phyloP scores from a whole-genome alignment of 2,888 invertebrate species.

The Patella caerulea region DNA sequence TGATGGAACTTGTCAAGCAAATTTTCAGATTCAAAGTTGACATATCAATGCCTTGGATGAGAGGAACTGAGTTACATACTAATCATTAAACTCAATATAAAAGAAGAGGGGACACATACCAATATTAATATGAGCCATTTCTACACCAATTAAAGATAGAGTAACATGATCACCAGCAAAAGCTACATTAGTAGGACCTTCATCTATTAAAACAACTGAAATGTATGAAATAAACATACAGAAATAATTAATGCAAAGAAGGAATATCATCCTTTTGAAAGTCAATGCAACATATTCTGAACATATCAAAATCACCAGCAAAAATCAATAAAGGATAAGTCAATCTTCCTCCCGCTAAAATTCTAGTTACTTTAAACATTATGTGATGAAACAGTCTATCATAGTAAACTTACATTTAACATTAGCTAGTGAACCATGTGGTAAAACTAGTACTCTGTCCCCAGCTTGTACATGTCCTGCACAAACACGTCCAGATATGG shows the following conservation, averaged over 20 bases:
- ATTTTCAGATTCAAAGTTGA: too few species aligned
- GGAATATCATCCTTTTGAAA: too few species aligned
- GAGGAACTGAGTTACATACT: too few species aligned
- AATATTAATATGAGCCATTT: constrained; percentile 82
- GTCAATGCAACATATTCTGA: too few species aligned
- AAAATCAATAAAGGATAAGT: too few species aligned
- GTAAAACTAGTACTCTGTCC: constrained; percentile 89
- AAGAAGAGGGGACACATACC: constrained; percentile 46
- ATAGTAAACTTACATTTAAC: constrained; percentile 78
- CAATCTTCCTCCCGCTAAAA: too few species aligned
- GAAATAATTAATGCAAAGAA: neutral
- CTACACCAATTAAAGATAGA: constrained; percentile 83
- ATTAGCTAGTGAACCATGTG: constrained; percentile 85
- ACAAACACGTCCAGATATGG: constrained; percentile 91
- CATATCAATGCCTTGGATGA: too few species aligned
- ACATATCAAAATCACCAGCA: too few species aligned
- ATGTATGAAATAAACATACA: constrained; percentile 26
- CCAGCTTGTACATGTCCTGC: constrained; percentile 89
- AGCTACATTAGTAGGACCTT: constrained; percentile 79
- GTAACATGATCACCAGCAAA: constrained; percentile 96
- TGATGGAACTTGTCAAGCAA: too few species aligned
- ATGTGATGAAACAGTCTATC: too few species aligned
- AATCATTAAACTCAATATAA: too few species aligned
- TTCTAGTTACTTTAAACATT: too few species aligned
- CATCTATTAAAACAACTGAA: constrained; percentile 80